Evolutionary conservation across 2,888 invertebrate genomes (phyloP).

Genomic region (Pachycephus smyrnensis): DNA sequence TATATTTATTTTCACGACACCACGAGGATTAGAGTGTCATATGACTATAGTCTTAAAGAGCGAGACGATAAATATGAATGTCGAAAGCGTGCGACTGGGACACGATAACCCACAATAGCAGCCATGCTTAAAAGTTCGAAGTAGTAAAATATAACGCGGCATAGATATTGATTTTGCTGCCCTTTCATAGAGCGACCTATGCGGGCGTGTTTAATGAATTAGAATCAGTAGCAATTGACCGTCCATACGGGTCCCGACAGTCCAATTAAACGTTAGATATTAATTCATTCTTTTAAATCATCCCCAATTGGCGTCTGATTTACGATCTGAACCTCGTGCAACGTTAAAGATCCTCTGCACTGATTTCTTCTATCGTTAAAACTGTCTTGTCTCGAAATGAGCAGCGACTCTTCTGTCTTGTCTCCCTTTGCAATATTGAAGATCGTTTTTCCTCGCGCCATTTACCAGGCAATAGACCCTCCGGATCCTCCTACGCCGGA

Average conservation of each 20-base stretch:
- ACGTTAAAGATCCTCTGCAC: not conserved
- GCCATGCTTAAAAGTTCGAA: not conserved
- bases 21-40: not conserved
- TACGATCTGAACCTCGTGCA: not conserved
- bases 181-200: slow-evolving; percentile 33
- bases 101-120: not conserved
- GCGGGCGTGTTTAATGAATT: slow-evolving; percentile 46
- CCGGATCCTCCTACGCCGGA: not conserved
- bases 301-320: not conserved
- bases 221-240: slow-evolving; percentile 20
- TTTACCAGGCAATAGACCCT: not conserved
- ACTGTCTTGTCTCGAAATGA: not conserved
- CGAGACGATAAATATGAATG: slow-evolving; percentile 10
- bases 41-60: not conserved
- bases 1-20: not conserved
- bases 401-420: not conserved
- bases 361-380: not conserved
- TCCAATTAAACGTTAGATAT: not conserved
- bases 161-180: slow-evolving; percentile 44
- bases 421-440: not conserved
- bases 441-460: not conserved
- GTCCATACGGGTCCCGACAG: slow-evolving; percentile 4
- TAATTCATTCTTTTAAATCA: slow-evolving; percentile 1
- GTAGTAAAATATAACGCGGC: slow-evolving; percentile 21
- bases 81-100: slow-evolving; percentile 7